phyloP scores from a whole-genome alignment of 2,113 vertebrate species.

The Saguinus midas region DNA sequence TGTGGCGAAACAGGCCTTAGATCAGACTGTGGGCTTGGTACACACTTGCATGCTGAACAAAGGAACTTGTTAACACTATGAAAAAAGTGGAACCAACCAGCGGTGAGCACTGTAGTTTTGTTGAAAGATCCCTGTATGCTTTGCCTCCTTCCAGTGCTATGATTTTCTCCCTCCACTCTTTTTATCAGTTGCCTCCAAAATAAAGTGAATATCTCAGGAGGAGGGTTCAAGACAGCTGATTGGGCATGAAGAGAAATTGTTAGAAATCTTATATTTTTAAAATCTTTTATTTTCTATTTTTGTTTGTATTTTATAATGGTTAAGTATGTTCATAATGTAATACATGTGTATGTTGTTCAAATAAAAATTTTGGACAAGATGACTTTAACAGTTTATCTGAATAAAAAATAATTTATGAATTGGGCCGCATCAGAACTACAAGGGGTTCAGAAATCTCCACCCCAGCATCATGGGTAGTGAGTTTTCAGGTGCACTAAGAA shows the following conservation, averaged over 20 bases:
- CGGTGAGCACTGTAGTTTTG: neutral
- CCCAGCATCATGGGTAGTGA: no score
- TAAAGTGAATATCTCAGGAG: neutral
- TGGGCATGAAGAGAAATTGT: neutral
- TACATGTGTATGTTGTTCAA: neutral
- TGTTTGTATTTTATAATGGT: neutral
- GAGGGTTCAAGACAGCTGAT: neutral
- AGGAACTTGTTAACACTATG: neutral
- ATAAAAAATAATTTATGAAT: neutral
- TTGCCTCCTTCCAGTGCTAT: neutral
- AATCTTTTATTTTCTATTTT: conserved; percentile 28
- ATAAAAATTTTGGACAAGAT: neutral
- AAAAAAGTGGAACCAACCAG: neutral
- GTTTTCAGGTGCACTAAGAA: neutral
- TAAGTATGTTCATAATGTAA: neutral
- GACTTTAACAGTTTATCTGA: neutral
- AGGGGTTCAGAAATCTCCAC: neutral
- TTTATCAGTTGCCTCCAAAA: neutral
- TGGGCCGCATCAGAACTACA: neutral
- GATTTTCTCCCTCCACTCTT: neutral
- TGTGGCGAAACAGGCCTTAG: neutral
- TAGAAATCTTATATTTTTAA: neutral
- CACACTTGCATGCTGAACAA: neutral
- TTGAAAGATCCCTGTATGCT: neutral
- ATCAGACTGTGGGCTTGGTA: neutral